These are phyloP conservation scores for Lathamus discolor DNA, from an alignment of 2,113 vertebrate species.

Conservation along the genomic window DNA sequence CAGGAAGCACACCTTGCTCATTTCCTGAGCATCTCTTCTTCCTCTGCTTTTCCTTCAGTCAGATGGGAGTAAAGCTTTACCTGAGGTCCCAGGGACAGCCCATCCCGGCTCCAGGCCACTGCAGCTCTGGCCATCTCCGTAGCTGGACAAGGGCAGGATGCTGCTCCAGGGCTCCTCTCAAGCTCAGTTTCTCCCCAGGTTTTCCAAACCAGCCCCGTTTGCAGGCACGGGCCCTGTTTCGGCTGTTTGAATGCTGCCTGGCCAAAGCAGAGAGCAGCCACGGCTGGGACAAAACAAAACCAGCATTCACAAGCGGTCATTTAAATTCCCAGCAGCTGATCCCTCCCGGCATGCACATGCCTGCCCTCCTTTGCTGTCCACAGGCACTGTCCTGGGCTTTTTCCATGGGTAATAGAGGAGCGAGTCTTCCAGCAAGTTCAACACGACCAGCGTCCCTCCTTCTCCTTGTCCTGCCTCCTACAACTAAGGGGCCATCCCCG, in stretches of 20 bases:
- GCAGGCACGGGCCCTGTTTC: neutral
- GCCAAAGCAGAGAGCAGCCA: neutral
- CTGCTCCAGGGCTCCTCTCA: neutral
- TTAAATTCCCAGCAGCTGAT: slow-evolving; percentile 56
- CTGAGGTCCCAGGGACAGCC: neutral
- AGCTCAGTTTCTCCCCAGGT: neutral
- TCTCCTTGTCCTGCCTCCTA: neutral
- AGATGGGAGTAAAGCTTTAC: neutral
- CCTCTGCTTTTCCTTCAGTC: neutral
- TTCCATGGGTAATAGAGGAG: neutral
- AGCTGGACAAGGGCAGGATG: neutral
- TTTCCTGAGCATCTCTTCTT: neutral
- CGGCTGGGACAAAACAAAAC: slow-evolving; percentile 32
- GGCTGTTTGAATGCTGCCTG: neutral
- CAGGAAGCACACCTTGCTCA: neutral
- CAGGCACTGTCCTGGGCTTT: neutral
- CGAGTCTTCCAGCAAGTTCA: neutral
- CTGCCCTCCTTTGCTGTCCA: neutral
- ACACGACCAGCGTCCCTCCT: neutral
- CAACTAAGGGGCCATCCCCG: neutral
- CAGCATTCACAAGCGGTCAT: neutral
- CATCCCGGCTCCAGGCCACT: neutral
- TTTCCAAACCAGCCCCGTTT: neutral
- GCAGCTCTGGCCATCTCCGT: accelerated
- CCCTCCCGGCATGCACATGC: neutral